Evolutionary conservation across 2,888 invertebrate species (phyloP), one percentile per base, ranked within the genome.

Genomic region (Sturmia bella): DNA sequence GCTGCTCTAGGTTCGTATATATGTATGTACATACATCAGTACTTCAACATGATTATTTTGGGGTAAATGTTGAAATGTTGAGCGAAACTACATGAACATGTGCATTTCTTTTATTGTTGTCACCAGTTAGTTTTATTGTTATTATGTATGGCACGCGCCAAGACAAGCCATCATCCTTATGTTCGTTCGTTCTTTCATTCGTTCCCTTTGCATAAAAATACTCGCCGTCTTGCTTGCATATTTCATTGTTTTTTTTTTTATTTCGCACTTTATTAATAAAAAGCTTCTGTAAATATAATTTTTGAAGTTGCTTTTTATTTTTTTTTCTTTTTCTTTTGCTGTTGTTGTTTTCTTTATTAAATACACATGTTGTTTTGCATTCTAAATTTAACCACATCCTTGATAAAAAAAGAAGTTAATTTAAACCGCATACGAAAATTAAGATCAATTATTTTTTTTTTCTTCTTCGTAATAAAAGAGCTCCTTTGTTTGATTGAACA

Each of bases 131-230:
- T 41, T 56, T 69, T 77, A 56, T 63, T 68, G 48, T 59, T 66
- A 50, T 64, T 57, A 70, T 72, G 59, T 77, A 37, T 75, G 82
- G 82, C 89, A 89, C 89, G 89, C 88, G 89, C 88, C 89, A 78
- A 52, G 59, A 37, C 57, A 43, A 57, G 69, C 50, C 54, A 74
- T 78, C 69, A 70, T 74, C 78, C 82, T 69, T 82, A 74, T 82
- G 75, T 57, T n/a, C n/a, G n/a, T n/a, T n/a, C n/a, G n/a, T n/a
- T n/a, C n/a, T n/a, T n/a, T n/a, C n/a, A n/a, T n/a, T n/a, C n/a
- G n/a, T n/a, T 68, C 48, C 69, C 45, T 77, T 56, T 24, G 27
- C 19, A 52, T 21, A 48, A 48, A 50, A n/a, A 50, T 39, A 50
- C n/a, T n/a, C n/a, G n/a, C n/a, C n/a, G 19, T 3, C 50, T 52